phyloP scores from a whole-genome alignment of 2,113 vertebrate genomes.

The Limnothrissa miodon region DNA sequence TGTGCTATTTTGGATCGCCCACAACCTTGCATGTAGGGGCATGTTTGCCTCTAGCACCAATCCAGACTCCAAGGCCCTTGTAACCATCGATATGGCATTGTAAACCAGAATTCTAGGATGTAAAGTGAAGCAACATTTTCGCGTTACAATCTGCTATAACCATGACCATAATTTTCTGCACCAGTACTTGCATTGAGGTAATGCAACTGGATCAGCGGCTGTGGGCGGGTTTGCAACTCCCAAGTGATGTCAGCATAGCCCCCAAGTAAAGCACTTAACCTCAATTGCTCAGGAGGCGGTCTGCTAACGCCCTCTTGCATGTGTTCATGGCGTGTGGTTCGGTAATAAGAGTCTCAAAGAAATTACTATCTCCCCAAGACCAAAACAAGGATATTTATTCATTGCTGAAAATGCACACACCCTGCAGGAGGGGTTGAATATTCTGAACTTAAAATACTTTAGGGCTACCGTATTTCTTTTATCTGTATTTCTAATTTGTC shows the following conservation, averaged over 20 bases:
- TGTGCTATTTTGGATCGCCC: neutral
- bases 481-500: neutral
- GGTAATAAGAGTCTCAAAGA: slow-evolving; percentile 7
- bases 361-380: neutral
- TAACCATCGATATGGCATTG: neutral
- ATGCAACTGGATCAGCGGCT: neutral
- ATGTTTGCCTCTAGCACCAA: neutral
- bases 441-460: too few relatives aligned
- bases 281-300: slow-evolving; percentile 13
- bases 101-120: neutral
- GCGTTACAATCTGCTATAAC: neutral
- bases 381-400: slow-evolving; percentile 4
- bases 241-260: slow-evolving; percentile 10
- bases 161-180: neutral
- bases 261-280: slow-evolving; percentile 6
- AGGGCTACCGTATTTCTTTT: neutral
- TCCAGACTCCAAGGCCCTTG: neutral
- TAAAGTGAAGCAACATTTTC: neutral
- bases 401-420: too few relatives aligned
- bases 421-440: too few relatives aligned
- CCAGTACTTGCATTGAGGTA: neutral
- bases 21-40: neutral
- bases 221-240: neutral
- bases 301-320: neutral
- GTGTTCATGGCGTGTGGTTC: neutral